These are phyloP conservation scores for Brachypterus glaber DNA, from an alignment of 2,888 invertebrate species.

Conservation along the genomic window DNA sequence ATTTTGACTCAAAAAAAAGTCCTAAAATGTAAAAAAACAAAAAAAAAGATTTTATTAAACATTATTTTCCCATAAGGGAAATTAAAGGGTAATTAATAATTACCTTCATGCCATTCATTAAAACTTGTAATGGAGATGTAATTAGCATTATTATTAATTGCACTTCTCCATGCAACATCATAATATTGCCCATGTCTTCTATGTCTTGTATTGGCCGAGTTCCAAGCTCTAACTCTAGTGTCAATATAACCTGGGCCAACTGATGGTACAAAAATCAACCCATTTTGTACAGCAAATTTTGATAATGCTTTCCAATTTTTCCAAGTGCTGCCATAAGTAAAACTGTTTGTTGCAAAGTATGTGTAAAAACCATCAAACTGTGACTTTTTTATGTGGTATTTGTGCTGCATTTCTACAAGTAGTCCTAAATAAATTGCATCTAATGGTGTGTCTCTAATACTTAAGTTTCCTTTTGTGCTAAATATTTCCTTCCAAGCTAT, in stretches of 20 bases:
- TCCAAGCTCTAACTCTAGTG: slow-evolving; percentile 52
- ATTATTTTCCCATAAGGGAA: too few species aligned
- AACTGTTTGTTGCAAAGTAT: slow-evolving; percentile 53
- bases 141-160: slow-evolving; percentile 46
- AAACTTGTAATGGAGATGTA: slow-evolving; percentile 59
- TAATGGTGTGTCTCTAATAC: slow-evolving; percentile 44
- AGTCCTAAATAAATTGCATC: slow-evolving; percentile 51
- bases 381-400: slow-evolving; percentile 43
- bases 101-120: slow-evolving; percentile 63
- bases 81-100: too few species aligned
- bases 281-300: slow-evolving; percentile 49
- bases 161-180: slow-evolving; percentile 52
- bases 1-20: too few species aligned
- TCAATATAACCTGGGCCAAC: slow-evolving; percentile 64
- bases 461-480: slow-evolving; percentile 36
- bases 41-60: too few species aligned
- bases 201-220: slow-evolving; percentile 43
- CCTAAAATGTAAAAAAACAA: too few species aligned
- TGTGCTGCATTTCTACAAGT: slow-evolving; percentile 46
- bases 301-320: slow-evolving; percentile 42
- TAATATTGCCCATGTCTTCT: slow-evolving; percentile 54
- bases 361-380: slow-evolving; percentile 53
- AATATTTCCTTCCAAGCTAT: slow-evolving; percentile 46
- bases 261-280: slow-evolving; percentile 55
- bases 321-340: slow-evolving; percentile 52